A percentile compares a stretch with the other conserved stretches of the same genome.
phyloP scores from a whole-genome alignment of 2,113 vertebrate genomes.

The Sardina pilchardus region DNA sequence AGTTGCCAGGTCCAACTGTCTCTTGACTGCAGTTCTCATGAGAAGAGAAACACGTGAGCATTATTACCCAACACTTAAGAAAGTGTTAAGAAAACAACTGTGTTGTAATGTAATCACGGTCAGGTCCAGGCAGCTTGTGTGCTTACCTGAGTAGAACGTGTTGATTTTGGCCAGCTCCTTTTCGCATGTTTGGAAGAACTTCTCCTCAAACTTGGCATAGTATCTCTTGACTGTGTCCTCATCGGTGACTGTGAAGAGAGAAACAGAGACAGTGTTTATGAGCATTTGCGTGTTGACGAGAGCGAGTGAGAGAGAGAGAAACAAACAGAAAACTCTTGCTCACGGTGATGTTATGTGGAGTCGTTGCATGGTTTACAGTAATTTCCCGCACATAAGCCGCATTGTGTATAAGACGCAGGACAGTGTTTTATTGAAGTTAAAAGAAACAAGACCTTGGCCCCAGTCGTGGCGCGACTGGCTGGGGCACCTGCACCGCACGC shows the following conservation, averaged over 20 bases:
- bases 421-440: too few relatives aligned
- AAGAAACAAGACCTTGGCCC: too few relatives aligned
- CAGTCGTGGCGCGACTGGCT: too few relatives aligned
- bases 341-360: not conserved
- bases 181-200: conserved; percentile 95
- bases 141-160: conserved; percentile 95
- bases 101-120: not conserved
- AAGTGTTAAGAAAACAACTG: not conserved
- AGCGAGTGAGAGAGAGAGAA: conserved; percentile 10
- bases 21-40: not conserved
- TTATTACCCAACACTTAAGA: not conserved
- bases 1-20: not conserved
- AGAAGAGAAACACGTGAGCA: not conserved
- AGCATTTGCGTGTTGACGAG: not conserved
- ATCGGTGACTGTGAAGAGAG: conserved; percentile 82
- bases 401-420: too few relatives aligned
- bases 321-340: not conserved
- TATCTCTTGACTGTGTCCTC: conserved; percentile 95
- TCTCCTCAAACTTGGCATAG: conserved; percentile 96
- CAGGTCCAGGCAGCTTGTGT: not conserved
- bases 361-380: not conserved
- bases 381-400: too few relatives aligned
- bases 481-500: too few relatives aligned
- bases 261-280: not conserved
- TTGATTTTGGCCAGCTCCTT: conserved; percentile 98